Evolutionary conservation across 2,888 invertebrate genomes (phyloP), one percentile per base, ranked within the genome.

Genomic region (Dicranocentrus wangi): DNA sequence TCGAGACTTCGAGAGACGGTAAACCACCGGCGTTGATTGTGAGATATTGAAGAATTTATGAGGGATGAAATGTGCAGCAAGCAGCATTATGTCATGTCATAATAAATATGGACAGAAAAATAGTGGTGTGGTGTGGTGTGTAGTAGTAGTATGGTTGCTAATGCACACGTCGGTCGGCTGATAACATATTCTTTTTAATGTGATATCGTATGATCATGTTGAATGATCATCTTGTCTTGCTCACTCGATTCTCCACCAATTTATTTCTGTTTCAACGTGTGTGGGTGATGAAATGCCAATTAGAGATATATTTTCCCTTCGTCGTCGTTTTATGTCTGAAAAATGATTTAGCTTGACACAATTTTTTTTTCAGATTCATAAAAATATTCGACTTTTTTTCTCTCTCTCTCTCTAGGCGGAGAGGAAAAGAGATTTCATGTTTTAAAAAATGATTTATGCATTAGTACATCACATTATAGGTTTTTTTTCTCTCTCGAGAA

Each of bases 271-370:
- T 58, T 80, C 81, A 71, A 76, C 76, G 81, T 81, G 81, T 81
- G 81, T 81, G 81, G 81, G 81, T 81, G 81, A 81, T 76, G 81
- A 81, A 81, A 81, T 81, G 81, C 70, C 76, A 81, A 81, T 81
- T 81, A 81, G 71, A 75, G 61, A 61, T 72, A 61, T 27, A 47
- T 51, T 70, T 75, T 61, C 53, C 51, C 43, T 71, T 70, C n/a
- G n/a, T n/a, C n/a, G n/a, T n/a, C 58, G 47, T 60, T 63, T 78
- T 39, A 68, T 81, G 28, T 32, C 65, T 75, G 63, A 58, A 70
- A 66, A 75, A 75, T 72, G 66, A 55, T 70, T 73, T 68, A 51
- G 55, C 60, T 51, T 63, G 75, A 68, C 63, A 75, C 32, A 47
- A 68, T 58, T 58, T 47, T 51, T 66, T 19, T 19, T 39, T 53